Evolutionary conservation across 2,113 vertebrate species (phyloP).

Genomic region (Leptobrachium ailaonicum): DNA sequence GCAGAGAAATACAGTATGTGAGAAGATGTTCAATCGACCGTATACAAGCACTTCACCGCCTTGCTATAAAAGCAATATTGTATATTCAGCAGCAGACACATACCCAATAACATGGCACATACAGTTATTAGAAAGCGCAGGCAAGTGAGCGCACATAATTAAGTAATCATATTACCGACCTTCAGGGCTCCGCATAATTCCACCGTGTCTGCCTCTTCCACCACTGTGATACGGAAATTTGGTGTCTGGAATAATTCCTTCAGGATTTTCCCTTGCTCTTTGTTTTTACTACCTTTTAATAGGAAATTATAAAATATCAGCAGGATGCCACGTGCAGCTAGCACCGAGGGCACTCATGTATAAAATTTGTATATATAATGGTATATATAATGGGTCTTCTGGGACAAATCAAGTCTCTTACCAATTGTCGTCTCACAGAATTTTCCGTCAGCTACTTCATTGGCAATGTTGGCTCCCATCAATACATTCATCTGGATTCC

Average conservation of each 20-base stretch:
- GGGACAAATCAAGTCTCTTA: constrained; percentile 57
- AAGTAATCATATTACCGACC: constrained; percentile 63
- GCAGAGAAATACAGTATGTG: no score
- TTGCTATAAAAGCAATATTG: no score
- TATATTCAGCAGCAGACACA: no score
- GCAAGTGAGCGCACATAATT: no score
- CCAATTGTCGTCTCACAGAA: constrained; percentile 98
- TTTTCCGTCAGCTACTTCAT: constrained; percentile 91
- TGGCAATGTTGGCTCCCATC: constrained; percentile 97
- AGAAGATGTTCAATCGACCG: no score
- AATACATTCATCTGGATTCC: constrained; percentile 86
- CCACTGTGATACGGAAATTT: constrained; percentile 91
- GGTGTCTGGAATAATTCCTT: constrained; percentile 93
- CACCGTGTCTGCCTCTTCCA: constrained; percentile 88
- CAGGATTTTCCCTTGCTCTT: constrained; percentile 71
- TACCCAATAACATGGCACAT: no score
- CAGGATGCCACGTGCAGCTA: background rate
- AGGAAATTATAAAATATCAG: background rate
- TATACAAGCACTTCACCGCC: no score
- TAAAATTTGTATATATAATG: no score
- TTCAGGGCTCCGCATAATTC: constrained; percentile 97
- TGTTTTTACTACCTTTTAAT: constrained; percentile 80
- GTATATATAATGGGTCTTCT: background rate
- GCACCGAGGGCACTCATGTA: background rate
- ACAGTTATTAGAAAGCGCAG: no score